phyloP scores from a whole-genome alignment of 2,888 invertebrate species.

The Netelia fuscicornis region DNA sequence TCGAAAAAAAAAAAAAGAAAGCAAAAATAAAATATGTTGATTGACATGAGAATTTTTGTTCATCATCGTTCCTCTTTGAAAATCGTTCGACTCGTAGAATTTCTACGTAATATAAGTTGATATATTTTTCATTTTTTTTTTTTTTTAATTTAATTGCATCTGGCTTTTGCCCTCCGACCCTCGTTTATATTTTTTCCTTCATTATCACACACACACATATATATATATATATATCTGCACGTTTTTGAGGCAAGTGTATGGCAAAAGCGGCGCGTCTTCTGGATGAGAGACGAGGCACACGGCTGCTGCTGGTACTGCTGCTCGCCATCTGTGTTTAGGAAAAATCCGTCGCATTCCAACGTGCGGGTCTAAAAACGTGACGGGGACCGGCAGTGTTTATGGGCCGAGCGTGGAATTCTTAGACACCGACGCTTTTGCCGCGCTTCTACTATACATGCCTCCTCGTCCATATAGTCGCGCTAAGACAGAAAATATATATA shows the following conservation, averaged over 20 bases:
- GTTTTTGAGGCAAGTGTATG: conserved; percentile 57
- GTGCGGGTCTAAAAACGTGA: conserved; percentile 76
- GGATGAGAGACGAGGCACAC: conserved; percentile 61
- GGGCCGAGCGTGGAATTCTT: conserved; percentile 68
- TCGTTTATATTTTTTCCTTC: conserved; percentile 18
- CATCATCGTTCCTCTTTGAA: background rate
- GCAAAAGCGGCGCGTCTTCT: conserved; percentile 28
- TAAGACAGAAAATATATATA: background rate
- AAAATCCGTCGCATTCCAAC: conserved; percentile 79
- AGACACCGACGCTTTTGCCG: conserved; percentile 54
- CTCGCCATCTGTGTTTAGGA: conserved; percentile 82
- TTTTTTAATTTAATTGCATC: conserved; percentile 27
- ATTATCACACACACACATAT: conserved; percentile 40
- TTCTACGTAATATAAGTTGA: background rate
- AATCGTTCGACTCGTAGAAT: background rate
- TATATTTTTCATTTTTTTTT: background rate
- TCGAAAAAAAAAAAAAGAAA: too few relatives aligned
- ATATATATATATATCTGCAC: conserved; percentile 31
- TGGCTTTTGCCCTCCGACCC: conserved; percentile 45
- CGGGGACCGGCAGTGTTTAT: conserved; percentile 71
- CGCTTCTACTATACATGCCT: too few relatives aligned
- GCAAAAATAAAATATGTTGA: too few relatives aligned
- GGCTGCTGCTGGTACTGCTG: conserved; percentile 83
- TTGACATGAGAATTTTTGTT: too few relatives aligned
- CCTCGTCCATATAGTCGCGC: conserved; percentile 2